A percentile compares a stretch with the other conserved stretches of the same genome.
Evolutionary conservation across 2,888 invertebrate species (phyloP).

Genomic region (Pristionchus arcanus): DNA sequence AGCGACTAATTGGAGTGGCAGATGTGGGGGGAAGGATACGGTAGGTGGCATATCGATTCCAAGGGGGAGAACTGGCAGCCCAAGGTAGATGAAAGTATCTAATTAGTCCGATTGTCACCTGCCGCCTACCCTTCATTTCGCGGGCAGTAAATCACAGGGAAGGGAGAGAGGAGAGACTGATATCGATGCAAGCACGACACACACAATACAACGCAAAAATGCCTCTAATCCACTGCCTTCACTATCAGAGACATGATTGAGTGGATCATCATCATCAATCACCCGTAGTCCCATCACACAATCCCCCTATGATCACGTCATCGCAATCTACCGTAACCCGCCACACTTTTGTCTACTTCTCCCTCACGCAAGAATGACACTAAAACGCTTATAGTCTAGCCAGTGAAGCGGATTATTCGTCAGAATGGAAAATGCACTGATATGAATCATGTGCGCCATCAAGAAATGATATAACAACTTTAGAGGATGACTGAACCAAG

Average conservation of each 20-base stretch:
- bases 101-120: neutral
- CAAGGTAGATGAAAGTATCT: neutral
- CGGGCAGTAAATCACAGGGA: neutral
- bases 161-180: neutral
- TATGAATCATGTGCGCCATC: too few species aligned
- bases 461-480: too few species aligned
- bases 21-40: neutral
- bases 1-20: constrained; percentile 24
- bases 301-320: neutral
- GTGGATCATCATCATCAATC: neutral
- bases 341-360: neutral
- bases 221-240: neutral
- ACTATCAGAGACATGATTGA: neutral
- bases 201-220: neutral
- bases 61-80: too few species aligned
- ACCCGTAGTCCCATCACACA: too few species aligned
- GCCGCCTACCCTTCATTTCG: neutral
- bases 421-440: too few species aligned
- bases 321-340: neutral
- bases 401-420: too few species aligned
- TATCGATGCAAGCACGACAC: neutral
- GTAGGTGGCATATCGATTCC: neutral
- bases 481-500: too few species aligned
- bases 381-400: neutral
- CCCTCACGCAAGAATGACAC: neutral